Evolutionary conservation across 2,888 invertebrate genomes (phyloP), one percentile per base, ranked within the genome.

Genomic region (Cecidostiba fungosa): DNA sequence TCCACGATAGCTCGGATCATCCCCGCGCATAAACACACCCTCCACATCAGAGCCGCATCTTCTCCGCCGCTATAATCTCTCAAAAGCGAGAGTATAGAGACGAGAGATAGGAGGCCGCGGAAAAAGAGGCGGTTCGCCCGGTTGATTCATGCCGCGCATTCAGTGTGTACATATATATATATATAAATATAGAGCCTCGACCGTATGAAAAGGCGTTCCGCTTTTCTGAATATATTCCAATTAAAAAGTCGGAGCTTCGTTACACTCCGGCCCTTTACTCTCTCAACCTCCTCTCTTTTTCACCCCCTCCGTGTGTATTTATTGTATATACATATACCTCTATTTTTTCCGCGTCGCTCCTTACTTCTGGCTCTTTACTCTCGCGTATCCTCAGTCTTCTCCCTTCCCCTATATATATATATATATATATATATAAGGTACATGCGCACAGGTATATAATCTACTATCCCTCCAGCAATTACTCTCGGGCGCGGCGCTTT

Each of bases 171-270:
- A 47, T 2, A 47, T 2, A 47, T 2, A 16, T 8, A 47, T 3
- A 43, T 3, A 47, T 3, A 47, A 1, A 92, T 93, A 92, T 92
- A 92, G 91, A 91, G 90, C 91, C 91, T 92, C 92, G 89, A 23
- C 19, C 70, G 39, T 90, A 91, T 93, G 93, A 93, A 93, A 93
- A 93, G 93, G 92, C 92, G 91, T 92, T 92, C 92, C 92, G 91
- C 90, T 91, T 92, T 91, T 77, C 91, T 93, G 92, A 92, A 92
- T 92, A 92, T 92, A 92, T 93, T 93, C 93, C 93, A 93, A 93
- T 93, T 93, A 93, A 93, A 93, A 93, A 92, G 92, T 91, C 92
- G 90, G 92, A 92, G 93, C 93, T 92, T 93, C 93, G 93, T 93
- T 93, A 93, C 92, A 92, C 92, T 92, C 91, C 89, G 80, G 77